Evolutionary conservation across 2,113 vertebrate genomes (phyloP), one percentile per base, ranked within the genome.

Genomic region (Setophaga coronata): DNA sequence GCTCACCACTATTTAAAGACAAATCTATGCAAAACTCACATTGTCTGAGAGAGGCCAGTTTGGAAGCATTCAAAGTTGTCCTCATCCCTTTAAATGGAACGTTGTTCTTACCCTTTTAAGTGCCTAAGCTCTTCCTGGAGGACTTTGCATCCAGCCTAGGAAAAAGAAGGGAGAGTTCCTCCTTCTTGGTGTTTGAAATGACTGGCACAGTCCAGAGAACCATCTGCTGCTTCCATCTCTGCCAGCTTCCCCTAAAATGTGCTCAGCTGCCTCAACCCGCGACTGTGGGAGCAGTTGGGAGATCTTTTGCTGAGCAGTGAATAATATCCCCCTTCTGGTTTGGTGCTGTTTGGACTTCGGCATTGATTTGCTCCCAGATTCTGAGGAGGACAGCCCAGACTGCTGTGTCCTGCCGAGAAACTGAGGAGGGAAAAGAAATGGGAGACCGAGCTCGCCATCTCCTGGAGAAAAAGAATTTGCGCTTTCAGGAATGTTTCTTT

Each of bases 361-460:
- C 48, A 29, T 4, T 26, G 10, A 8, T 20, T 61, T 18, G 34
- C 34, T 85, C 65, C 50, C 54, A 28, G 40, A 25, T 60, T 34
- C 28, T 21, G 26, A 33, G 15, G 25, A 36, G 31, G 9, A 15
- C 24, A 38, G 60, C 79, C 40, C 71, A 12, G 25, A 1, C 82
- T 38, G 38, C 15, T 10, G 48, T 14, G 48, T 29, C 33, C 66
- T n/a, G 45, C 23, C 6, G 5, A 40, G 48, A 64, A 53, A 36
- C 79, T 12, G 45, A 12, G 4, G 26, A 40, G 42, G 48, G 33
- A 64, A 40, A 5, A 36, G 77, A 33, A 92, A 58, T 2, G 26
- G 66, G 95, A 96, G 83, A 58, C 64, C 91, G 80, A 91, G 95
- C 57, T 87, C 93, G 90, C 97, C 97, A 96, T 72, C 97, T 97